Percentiles rank a stretch among this genome's conserved stretches.
These are phyloP conservation scores for Setophaga coronata DNA, from an alignment of 2,113 vertebrate genomes.

Conservation along the genomic window DNA sequence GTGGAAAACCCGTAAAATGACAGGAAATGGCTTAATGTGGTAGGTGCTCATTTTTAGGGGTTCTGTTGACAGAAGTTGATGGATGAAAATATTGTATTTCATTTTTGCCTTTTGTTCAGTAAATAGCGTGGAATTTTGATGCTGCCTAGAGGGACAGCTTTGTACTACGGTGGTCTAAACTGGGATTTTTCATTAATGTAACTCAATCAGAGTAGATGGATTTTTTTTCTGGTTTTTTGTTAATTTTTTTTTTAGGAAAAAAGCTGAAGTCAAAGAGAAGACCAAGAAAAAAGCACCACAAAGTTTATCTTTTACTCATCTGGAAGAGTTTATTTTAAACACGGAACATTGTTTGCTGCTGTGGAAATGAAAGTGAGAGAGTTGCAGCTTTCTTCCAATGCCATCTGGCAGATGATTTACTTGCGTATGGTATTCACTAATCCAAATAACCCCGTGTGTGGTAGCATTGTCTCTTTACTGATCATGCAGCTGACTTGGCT, in stretches of 20 bases:
- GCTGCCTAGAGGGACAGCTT: conserved; percentile 62
- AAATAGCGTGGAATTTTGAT: conserved; percentile 54
- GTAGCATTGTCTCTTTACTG: conserved; percentile 70
- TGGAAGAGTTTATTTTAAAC: conserved; percentile 87
- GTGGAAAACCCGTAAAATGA: conserved; percentile 70
- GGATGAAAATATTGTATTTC: conserved; percentile 58
- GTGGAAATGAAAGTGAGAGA: conserved; percentile 80
- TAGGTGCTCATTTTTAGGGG: conserved; percentile 69
- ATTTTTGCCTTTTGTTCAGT: conserved; percentile 61
- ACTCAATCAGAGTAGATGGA: conserved; percentile 53
- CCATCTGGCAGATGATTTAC: conserved; percentile 82
- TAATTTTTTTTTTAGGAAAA: background rate
- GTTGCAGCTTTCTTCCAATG: conserved; percentile 74
- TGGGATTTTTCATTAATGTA: conserved; percentile 65
- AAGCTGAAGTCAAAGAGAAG: conserved; percentile 62
- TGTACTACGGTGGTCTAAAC: conserved; percentile 66
- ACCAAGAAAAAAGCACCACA: conserved; percentile 68
- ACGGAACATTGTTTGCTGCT: conserved; percentile 79
- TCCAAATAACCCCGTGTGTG: conserved; percentile 78
- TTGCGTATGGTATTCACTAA: conserved; percentile 76
- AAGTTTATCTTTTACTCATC: conserved; percentile 83
- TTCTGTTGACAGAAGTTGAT: conserved; percentile 73
- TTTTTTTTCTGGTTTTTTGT: background rate
- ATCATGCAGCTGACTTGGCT: conserved; percentile 72
- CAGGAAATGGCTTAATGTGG: conserved; percentile 71